Base-by-base conservation (phyloP, 2,888 invertebrate species). In the Drosophila aldrichi region DNA sequence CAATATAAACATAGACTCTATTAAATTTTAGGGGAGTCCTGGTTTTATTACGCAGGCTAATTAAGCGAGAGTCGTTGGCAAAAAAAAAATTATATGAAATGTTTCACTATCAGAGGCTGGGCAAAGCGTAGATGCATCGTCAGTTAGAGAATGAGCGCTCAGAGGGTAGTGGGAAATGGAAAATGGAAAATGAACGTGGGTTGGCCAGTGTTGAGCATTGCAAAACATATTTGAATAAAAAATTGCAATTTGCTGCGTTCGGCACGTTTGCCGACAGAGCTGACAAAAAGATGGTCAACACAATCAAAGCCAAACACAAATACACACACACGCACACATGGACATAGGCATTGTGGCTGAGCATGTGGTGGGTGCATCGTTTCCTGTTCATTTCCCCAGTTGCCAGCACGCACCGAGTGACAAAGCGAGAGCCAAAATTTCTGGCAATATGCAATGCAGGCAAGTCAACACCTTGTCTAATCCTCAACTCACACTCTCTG, bases 301-400 rank as follows among this genome's bases (percentile, higher is more conserved):
- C n/a, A 49, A 38, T 18, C 2, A 12, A 20, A 32, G 12, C 34
- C 41, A 54, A 49, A 25, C 1, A 6, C 36, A 38, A 14, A 6
- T 0, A 36, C 36, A 14, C 5, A 5, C 36, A 12, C 16, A 22
- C 8, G 16, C 34, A 32, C 34, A 18, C 22, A 41, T 18, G 6
- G 2, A 38, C 18, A 46, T 25, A 22, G 58, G 20, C 20, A 40
- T 46, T 56, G 18, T 29, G 54, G 16, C 25, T 29, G 38, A 36
- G 46, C 22, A 0, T 20, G 51, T 38, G 51, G 52, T 25, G 36
- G 20, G 20, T 41, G 55, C 46, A 51, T 34, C 9, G 49, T 40
- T 62, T 79, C 75, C 76, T 69, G 75, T 79, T 76, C 76, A 76
- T 75, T 76, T 79, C 69, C 69, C 60, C 20, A 60, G 57, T 25